Conservation (phyloP, 2,113 vertebrate genomes). For the Eulacestoma nigropectus region DNA sequence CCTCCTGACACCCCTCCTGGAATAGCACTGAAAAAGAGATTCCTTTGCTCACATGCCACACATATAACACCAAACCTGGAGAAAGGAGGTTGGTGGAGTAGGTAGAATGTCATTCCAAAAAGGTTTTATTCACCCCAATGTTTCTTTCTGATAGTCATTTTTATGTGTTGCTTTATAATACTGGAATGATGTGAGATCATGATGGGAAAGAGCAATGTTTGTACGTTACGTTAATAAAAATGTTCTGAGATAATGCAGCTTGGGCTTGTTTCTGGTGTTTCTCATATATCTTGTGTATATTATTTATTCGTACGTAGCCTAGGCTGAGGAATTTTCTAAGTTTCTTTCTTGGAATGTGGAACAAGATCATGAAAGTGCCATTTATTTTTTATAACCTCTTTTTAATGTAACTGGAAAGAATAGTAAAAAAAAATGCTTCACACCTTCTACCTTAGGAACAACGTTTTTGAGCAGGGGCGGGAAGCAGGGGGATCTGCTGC, state of each 20-base stretch:
- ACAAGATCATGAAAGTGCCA: background rate
- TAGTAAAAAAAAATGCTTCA: background rate
- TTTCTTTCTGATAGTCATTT: slow-evolving; percentile 36
- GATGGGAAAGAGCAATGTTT: background rate
- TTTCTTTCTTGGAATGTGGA: background rate
- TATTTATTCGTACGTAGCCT: background rate
- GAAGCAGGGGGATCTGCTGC: background rate
- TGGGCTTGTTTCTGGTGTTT: background rate
- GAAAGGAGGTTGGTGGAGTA: background rate
- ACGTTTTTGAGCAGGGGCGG: background rate
- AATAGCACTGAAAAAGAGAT: background rate
- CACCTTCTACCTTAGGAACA: background rate
- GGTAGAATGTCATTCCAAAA: background rate
- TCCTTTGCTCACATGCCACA: background rate
- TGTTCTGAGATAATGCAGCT: slow-evolving; percentile 29
- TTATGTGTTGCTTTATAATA: slow-evolving; percentile 18
- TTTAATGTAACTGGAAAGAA: background rate
- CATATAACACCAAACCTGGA: slow-evolving; percentile 34
- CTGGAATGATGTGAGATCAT: slow-evolving; percentile 8
- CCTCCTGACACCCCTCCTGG: background rate
- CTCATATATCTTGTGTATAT: background rate
- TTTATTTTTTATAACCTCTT: background rate
- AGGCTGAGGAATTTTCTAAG: background rate
- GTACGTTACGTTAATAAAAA: slow-evolving; percentile 33
- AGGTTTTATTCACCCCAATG: background rate